Conservation (phyloP, 1,140 invertebrate species). For the Zaprionus ornatus region DNA sequence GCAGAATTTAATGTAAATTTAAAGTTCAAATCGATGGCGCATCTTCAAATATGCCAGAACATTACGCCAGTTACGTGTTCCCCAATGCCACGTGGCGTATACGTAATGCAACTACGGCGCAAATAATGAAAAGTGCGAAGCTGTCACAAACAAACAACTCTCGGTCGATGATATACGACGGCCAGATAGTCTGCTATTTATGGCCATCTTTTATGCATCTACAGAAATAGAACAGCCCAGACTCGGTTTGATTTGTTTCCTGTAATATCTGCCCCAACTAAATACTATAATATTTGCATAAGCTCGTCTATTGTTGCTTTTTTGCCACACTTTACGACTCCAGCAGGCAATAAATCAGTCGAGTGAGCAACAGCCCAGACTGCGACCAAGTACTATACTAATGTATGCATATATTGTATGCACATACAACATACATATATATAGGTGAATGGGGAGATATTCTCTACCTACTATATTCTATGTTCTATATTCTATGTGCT, state of each 20-base stretch:
- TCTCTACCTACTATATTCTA: too few relatives aligned
- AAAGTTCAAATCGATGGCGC: not conserved
- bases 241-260: not conserved
- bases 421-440: too few relatives aligned
- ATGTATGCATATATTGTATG: too few relatives aligned
- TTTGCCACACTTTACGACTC: not conserved
- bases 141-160: conserved; percentile 18
- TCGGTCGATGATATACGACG: not conserved
- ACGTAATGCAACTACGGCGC: not conserved
- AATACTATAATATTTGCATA: not conserved
- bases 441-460: too few relatives aligned
- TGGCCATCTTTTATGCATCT: not conserved
- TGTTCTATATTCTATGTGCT: too few relatives aligned
- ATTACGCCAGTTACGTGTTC: too few relatives aligned
- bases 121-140: conserved; percentile 14
- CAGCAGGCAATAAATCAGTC: not conserved
- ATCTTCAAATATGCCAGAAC: too few relatives aligned
- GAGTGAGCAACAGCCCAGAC: not conserved
- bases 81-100: not conserved
- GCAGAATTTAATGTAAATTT: not conserved
- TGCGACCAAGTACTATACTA: not conserved
- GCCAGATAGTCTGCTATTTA: conserved; percentile 7
- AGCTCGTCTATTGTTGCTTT: not conserved
- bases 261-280: not conserved
- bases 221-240: not conserved